Evolutionary conservation across 2,113 vertebrate species (phyloP), one percentile per base, ranked within the genome.

Genomic region (Solea solea): DNA sequence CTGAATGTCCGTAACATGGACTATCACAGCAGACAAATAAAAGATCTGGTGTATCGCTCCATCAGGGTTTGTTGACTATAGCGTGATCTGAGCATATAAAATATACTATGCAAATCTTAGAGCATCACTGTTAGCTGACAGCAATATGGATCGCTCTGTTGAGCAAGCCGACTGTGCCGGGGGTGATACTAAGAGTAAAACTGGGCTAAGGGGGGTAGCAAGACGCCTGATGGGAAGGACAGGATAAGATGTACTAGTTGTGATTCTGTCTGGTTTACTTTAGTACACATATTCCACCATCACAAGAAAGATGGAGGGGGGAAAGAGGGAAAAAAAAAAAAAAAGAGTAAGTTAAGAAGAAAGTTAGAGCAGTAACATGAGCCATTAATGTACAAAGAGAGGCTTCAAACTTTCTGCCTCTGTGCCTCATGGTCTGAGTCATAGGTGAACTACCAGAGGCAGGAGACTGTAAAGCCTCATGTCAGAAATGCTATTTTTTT

Each of bases 281-380:
- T 59, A 76, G 80, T 76, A 86, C 72, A 83, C 55, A 63, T 56
- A 64, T 71, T 42, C 41, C 78, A 56, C 58, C 51, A 53, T 69
- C 48, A 57, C 11, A 66, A 69, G 21, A 69, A 55, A 41, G 28
- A 11, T 27, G 48, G 34, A 69, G 57, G 54, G 27, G 56, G 21
- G 15, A 15, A 11, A 34, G 10, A 3, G 10, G 4, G 41, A 53
- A 44, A 61, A 66, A 45, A 53, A 44, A 61, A 66, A 59, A 48
- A 11, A 58, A 51, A 14, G 34, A 34, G 34, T 34, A 6, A 21
- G 21, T 21, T 21, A 21, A 73, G 7, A 69, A 74, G 41, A 75
- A 74, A 44, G 67, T 65, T 25, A 83, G 79, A 83, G 85, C 85
- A 90, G 90, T 88, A 91, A 90, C 88, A 90, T 71, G 67, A 91